Evolutionary conservation across 2,797 vertebrate genomes (phyloP).

Genomic region (Lithobates sylvaticus): DNA sequence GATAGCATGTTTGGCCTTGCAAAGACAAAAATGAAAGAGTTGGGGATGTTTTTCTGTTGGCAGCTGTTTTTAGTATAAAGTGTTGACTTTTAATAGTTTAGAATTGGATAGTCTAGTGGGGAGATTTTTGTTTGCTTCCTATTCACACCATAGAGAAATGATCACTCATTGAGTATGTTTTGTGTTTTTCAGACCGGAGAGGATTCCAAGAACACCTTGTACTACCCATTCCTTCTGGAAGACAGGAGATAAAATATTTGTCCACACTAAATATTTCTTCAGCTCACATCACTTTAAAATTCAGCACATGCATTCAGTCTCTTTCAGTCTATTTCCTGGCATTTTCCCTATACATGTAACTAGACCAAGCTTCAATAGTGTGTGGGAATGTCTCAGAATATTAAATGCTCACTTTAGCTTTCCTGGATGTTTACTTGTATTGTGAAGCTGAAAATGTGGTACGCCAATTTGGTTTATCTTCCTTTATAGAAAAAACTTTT

Average conservation of each 20-base stretch:
- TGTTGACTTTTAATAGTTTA: constrained; percentile 58
- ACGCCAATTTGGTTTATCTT: constrained; percentile 3
- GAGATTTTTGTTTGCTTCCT: constrained; percentile 53
- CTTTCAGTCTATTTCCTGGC: constrained; percentile 44
- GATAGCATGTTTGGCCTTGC: constrained; percentile 90
- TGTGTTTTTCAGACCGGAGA: constrained; percentile 47
- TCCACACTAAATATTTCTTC: constrained; percentile 53
- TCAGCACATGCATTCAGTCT: constrained; percentile 51
- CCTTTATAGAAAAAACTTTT: background rate
- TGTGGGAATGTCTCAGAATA: constrained; percentile 29
- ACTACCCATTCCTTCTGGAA: constrained; percentile 40
- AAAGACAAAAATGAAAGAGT: constrained; percentile 80
- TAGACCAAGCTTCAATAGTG: constrained; percentile 34
- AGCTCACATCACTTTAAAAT: constrained; percentile 53
- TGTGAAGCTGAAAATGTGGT: constrained; percentile 7
- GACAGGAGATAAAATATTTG: constrained; percentile 61
- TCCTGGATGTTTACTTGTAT: constrained; percentile 24
- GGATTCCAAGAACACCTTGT: constrained; percentile 57
- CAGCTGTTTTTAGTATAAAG: constrained; percentile 65
- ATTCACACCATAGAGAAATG: constrained; percentile 50
- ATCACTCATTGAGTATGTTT: constrained; percentile 50
- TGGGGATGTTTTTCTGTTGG: constrained; percentile 76
- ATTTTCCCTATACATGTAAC: constrained; percentile 43
- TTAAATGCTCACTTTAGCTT: constrained; percentile 29
- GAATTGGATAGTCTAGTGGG: constrained; percentile 43